Base-by-base conservation (phyloP, 1,140 invertebrate species). In the Colletes gigas region DNA sequence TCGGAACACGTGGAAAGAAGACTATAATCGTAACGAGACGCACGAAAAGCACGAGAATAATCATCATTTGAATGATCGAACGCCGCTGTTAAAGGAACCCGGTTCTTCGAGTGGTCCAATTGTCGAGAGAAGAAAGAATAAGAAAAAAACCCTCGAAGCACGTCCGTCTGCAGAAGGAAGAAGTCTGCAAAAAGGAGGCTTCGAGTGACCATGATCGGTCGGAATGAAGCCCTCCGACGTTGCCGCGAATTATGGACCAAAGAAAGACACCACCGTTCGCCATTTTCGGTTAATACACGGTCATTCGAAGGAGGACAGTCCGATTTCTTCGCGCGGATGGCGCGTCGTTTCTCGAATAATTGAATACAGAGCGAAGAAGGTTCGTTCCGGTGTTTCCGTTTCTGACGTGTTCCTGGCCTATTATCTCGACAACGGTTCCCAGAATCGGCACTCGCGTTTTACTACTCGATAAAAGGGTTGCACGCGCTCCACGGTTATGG, bases 1-100 rank as follows among this genome's bases (percentile, higher is more conserved):
- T 3, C 10, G 50, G 10, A n/a, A 7, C 17, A 60, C 7, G 70
- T 19, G 47, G 15, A 21, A n/a, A 21, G 57, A 60, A 21, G 44
- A 10, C 30, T 21, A 39, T 39, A 41, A 17, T 41, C 65, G 88
- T 78, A 84, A 66, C 65, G 77, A 68, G 73, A 92, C 90, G 88
- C 90, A 87, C 69, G 85, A 84, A 80, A 83, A 83, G 81, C 89
- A 89, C 91, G 91, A 9, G 44, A 17, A 44, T 44, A 44, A 44
- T 54, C 60, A 50, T 47, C 21, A 5, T 44, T 44, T 44, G 63
- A 15, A n/a, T 44, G 44, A 21, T 67, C 66, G 65, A 10, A 9
- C 47, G 71, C 8, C 44, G 44, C 50, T 50, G 50, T 50, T 50
- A 50, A 50, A 10, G 50, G 50, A 12, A 12, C 50, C 50, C 8